Percentiles rank a stretch among this genome's conserved stretches.
Conservation (phyloP, 2,797 vertebrate genomes). For the Coregonus suidteri region DNA sequence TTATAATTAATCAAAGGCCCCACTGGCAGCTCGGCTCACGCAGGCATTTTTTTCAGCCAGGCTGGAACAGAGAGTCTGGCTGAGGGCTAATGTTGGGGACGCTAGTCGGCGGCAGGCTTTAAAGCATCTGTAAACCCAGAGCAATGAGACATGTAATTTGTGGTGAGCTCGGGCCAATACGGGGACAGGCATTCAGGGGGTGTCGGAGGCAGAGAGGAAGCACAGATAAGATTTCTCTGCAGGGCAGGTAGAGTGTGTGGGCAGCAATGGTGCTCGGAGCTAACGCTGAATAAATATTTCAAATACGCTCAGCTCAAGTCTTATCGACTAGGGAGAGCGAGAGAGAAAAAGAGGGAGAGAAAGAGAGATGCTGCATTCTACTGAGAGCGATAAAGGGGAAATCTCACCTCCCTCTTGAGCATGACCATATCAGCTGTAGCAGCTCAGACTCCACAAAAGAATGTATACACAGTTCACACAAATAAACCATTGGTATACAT, state of each 20-base stretch:
- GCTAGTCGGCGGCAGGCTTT: conserved; percentile 58
- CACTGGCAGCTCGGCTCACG: conserved; percentile 49
- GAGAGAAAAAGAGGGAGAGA: conserved; percentile 28
- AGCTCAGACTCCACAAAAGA: conserved; percentile 20
- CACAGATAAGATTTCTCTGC: conserved; percentile 75
- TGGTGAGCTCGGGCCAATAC: conserved; percentile 67
- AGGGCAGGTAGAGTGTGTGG: conserved; percentile 76
- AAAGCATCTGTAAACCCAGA: conserved; percentile 71
- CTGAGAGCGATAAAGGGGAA: conserved; percentile 41
- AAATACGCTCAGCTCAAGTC: conserved; percentile 75
- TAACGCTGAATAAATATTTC: conserved; percentile 79
- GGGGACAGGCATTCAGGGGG: conserved; percentile 72
- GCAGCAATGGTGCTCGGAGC: conserved; percentile 69
- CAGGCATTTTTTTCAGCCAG: conserved; percentile 35
- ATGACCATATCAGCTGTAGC: conserved; percentile 20
- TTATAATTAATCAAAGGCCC: conserved; percentile 66
- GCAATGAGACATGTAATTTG: conserved; percentile 79
- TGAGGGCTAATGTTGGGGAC: conserved; percentile 62
- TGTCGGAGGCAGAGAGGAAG: conserved; percentile 70
- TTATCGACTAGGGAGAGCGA: conserved; percentile 64
- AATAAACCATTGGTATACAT: conserved; percentile 1
- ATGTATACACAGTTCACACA: conserved; percentile 21
- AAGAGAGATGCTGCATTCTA: conserved; percentile 38
- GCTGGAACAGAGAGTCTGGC: conserved; percentile 31
- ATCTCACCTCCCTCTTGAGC: conserved; percentile 51